Evolutionary conservation across 2,113 vertebrate species (phyloP), one percentile per base, ranked within the genome.

Genomic region (Thalassoma bifasciatum): DNA sequence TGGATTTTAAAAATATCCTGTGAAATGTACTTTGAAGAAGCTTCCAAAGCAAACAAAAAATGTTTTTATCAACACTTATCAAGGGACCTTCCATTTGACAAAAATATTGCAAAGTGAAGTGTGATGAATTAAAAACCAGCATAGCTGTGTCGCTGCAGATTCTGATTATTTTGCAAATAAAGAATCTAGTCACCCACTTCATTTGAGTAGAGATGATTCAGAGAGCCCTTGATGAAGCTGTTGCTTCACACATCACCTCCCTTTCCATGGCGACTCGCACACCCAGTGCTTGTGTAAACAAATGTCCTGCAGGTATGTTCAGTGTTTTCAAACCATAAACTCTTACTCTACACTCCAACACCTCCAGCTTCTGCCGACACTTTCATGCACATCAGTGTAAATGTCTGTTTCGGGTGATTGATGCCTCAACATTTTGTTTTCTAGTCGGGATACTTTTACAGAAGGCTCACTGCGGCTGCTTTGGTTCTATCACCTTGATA

Each of bases 131-230:
- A 17, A 16, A 78, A 23, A n/a, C 53, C 8, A 34, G 8, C 8
- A 10, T 19, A 36, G 21, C 22, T 61, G 12, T 57, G 66, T 44
- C 44, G 10, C 21, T 66, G 26, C 24, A 50, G 38, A 30, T 77
- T 64, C 44, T 57, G 38, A 44, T 47, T 58, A 10, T 66, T 7
- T 24, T 49, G 52, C 0, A 17, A 50, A 47, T 30, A 22, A 17
- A 40, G 30, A 40, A 34, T 21, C 34, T 11, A 76, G 30, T 72
- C 50, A 54, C 50, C 23, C 30, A 12, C 52, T 52, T 71, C n/a
- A 37, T 54, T 30, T 69, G 60, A 68, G 34, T 10, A 44, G 38
- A 72, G 56, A 75, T 78, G 76, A 69, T 67, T 88, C 85, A 87
- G 64, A 83, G 52, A 80, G 57, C 74, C 42, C 26, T 64, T 81